Conservation (phyloP, 2,113 vertebrate genomes). For the Phyllostomus discolor region DNA sequence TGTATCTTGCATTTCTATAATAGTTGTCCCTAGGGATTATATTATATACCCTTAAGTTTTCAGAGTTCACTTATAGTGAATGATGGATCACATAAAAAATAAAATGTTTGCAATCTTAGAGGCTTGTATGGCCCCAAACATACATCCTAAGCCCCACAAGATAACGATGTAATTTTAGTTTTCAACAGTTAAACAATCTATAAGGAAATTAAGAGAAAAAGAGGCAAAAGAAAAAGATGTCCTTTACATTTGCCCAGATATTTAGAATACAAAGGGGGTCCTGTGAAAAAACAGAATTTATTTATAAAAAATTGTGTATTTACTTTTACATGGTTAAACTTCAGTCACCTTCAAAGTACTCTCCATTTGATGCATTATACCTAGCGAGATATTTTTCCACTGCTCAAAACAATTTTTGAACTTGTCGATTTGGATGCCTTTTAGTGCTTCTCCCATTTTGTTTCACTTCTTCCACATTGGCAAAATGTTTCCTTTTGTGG, state of each 20-base stretch:
- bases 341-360: too few species aligned
- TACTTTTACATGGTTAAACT: too few species aligned
- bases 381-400: too few species aligned
- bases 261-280: not conserved
- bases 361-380: too few species aligned
- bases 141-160: not conserved
- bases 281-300: too few species aligned
- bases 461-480: too few species aligned
- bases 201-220: slow-evolving; percentile 2
- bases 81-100: not conserved
- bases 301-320: too few species aligned
- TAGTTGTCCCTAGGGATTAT: not conserved
- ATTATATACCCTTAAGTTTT: not conserved
- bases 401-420: too few species aligned
- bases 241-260: not conserved
- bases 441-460: too few species aligned
- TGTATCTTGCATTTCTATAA: not conserved
- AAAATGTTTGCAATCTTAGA: not conserved
- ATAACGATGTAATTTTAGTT: not conserved
- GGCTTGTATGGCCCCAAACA: not conserved
- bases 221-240: not conserved
- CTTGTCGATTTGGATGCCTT: too few species aligned
- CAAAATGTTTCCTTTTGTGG: too few species aligned
- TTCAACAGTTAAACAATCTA: not conserved
- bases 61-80: not conserved